Evolutionary conservation across 2,888 invertebrate species (phyloP).

Genomic region (Aproaerema taeniolella): DNA sequence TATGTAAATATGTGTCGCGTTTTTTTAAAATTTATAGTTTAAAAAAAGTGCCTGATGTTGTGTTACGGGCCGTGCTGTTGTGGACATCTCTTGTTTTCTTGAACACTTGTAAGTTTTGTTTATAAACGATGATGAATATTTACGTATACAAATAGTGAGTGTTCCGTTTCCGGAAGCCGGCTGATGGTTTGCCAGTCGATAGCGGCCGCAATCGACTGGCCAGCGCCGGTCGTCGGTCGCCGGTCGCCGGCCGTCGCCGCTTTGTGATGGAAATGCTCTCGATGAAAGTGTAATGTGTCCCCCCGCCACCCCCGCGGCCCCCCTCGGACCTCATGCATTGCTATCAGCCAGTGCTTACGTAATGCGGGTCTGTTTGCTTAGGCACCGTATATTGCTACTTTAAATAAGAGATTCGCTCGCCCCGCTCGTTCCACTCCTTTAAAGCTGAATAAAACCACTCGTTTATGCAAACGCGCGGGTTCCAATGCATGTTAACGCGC

Average conservation of each 20-base stretch:
- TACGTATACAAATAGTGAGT: no score
- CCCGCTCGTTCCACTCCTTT: constrained; percentile 30
- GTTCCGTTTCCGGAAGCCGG: no score
- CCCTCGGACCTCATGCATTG: constrained; percentile 35
- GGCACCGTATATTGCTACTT: constrained; percentile 65
- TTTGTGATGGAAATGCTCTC: constrained; percentile 56
- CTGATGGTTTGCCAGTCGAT: no score
- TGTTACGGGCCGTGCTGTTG: no score
- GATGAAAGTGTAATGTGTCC: constrained; percentile 36
- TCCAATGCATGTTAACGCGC: constrained; percentile 6
- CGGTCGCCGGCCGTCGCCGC: constrained; percentile 16
- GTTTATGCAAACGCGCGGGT: constrained; percentile 5
- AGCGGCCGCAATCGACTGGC: no score
- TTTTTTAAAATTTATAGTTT: no score
- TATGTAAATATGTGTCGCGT: no score
- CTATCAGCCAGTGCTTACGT: constrained; percentile 42
- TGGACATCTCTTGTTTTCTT: no score
- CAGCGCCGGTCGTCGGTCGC: neutral
- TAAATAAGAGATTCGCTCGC: constrained; percentile 56
- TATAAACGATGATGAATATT: no score
- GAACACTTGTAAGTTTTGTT: no score
- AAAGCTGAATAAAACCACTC: constrained; percentile 22
- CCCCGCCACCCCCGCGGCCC: constrained; percentile 9
- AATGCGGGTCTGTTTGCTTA: constrained; percentile 55
- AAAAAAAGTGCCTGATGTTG: no score